These are phyloP conservation scores for Hestina assimilis DNA, from an alignment of 1,140 invertebrate genomes.

Conservation along the genomic window DNA sequence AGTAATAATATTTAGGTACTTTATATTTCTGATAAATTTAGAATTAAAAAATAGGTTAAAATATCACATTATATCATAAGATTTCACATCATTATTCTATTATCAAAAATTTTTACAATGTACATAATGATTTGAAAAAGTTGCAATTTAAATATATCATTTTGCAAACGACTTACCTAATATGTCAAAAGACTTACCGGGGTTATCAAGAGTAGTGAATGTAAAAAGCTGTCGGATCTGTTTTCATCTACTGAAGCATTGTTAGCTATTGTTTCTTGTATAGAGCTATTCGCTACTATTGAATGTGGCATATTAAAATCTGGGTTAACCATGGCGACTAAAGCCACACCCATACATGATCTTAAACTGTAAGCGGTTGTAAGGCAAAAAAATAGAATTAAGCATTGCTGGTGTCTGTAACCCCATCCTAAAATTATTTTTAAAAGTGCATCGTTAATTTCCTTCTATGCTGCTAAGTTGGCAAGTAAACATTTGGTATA, in stretches of 20 bases:
- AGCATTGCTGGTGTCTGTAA: constrained; percentile 81
- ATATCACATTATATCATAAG: too few species aligned
- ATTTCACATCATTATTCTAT: too few species aligned
- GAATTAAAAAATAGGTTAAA: too few species aligned
- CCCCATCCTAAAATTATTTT: constrained; percentile 36
- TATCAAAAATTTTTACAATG: too few species aligned
- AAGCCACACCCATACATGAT: constrained; percentile 83
- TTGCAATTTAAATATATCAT: too few species aligned
- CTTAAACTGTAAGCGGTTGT: constrained; percentile 83
- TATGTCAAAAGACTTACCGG: too few species aligned
- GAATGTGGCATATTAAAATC: neutral
- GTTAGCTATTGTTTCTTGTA: neutral
- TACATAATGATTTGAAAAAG: too few species aligned
- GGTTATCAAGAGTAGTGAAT: constrained; percentile 44
- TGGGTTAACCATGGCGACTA: constrained; percentile 83
- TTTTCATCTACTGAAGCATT: constrained; percentile 10
- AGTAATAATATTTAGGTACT: too few species aligned
- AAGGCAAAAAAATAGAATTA: constrained; percentile 82
- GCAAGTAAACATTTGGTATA: too few species aligned
- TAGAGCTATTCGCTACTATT: constrained; percentile 5
- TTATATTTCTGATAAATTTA: neutral
- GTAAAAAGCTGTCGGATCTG: constrained; percentile 31
- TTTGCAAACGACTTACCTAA: too few species aligned
- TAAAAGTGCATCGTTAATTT: too few species aligned
- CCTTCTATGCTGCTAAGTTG: too few species aligned